phyloP scores from a whole-genome alignment of 2,797 vertebrate genomes.

The Eulemur albifrons region DNA sequence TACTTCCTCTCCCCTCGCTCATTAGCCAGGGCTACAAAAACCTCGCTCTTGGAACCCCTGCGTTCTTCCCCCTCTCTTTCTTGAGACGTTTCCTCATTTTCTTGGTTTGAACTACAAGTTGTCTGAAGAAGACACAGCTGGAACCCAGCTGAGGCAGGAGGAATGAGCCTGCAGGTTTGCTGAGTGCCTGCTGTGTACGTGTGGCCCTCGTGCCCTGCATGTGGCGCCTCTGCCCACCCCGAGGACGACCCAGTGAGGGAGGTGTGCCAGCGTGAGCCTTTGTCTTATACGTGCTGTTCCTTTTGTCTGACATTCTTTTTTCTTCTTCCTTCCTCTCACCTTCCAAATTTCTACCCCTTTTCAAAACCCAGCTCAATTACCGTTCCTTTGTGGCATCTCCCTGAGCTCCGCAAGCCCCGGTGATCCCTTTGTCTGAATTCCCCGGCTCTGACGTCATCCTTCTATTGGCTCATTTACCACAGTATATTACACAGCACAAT shows the following conservation, averaged over 20 bases:
- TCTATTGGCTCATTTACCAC: background rate
- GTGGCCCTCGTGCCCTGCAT: background rate
- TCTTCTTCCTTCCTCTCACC: background rate
- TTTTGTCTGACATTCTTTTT: conserved; percentile 7
- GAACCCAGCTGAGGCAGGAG: background rate
- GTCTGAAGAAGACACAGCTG: background rate
- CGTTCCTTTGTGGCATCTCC: background rate
- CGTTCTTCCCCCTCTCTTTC: background rate
- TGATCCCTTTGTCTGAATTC: background rate
- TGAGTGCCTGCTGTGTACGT: background rate
- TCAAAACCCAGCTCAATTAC: background rate
- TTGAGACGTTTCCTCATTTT: background rate
- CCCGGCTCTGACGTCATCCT: background rate
- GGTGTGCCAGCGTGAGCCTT: background rate
- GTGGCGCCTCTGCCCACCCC: background rate
- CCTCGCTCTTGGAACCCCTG: background rate
- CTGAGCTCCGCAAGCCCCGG: background rate
- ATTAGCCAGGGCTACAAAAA: background rate
- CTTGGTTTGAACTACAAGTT: background rate
- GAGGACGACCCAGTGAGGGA: background rate
- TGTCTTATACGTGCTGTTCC: background rate
- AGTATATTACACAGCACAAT: background rate
- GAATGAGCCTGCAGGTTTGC: background rate
- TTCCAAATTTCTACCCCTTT: conserved; percentile 26
- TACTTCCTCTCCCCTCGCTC: background rate